These are phyloP conservation scores for Amphipyra berbera DNA, from an alignment of 2,888 invertebrate species.

Conservation along the genomic window DNA sequence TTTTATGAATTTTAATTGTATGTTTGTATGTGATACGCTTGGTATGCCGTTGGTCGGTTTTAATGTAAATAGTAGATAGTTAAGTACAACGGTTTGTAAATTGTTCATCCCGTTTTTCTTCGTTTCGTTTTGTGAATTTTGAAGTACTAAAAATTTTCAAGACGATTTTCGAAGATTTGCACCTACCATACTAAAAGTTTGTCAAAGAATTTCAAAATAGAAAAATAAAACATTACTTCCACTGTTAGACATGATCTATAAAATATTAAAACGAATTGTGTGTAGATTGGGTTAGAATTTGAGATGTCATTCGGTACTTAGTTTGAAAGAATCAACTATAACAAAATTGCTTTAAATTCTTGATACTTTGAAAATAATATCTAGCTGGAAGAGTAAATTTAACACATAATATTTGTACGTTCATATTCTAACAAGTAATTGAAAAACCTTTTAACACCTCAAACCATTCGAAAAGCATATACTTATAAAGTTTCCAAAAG, in stretches of 20 bases:
- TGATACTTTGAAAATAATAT: neutral
- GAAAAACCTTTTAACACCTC: slow-evolving; percentile 31
- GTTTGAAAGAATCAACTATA: neutral
- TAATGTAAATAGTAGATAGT: slow-evolving; percentile 52
- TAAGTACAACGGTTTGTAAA: slow-evolving; percentile 33
- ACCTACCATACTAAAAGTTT: neutral
- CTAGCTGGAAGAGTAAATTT: neutral
- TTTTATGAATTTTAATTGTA: slow-evolving; percentile 60
- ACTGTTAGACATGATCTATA: neutral
- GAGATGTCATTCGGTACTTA: too few relatives aligned
- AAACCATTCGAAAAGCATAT: slow-evolving; percentile 23
- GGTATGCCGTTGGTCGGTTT: slow-evolving; percentile 44
- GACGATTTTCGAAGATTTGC: too few relatives aligned
- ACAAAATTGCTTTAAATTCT: neutral
- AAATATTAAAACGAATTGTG: neutral
- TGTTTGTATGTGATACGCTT: slow-evolving; percentile 70
- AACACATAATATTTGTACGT: slow-evolving; percentile 23
- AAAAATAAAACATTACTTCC: neutral
- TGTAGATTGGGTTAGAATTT: too few relatives aligned
- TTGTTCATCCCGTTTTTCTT: slow-evolving; percentile 15
- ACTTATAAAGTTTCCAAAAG: slow-evolving; percentile 10
- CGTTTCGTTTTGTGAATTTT: slow-evolving; percentile 10
- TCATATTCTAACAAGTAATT: slow-evolving; percentile 21
- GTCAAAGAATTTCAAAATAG: neutral
- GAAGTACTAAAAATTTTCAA: too few relatives aligned